Conservation (phyloP, 2,113 vertebrate species). For the Gasterosteus aculeatus region DNA sequence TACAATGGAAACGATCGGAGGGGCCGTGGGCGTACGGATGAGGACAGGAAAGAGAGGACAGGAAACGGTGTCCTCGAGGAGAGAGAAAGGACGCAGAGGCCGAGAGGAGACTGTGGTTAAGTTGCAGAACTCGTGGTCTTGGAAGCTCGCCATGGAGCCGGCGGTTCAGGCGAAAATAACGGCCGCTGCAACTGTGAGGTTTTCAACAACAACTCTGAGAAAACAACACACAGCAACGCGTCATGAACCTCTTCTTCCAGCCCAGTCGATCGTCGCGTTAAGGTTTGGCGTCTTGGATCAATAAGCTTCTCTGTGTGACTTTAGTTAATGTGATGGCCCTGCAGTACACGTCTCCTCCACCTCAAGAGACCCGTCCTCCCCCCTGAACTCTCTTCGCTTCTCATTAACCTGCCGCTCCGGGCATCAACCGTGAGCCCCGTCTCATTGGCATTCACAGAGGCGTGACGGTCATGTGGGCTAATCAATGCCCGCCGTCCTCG, state of each 20-base stretch:
- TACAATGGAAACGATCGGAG: conserved; percentile 69
- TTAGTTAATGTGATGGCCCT: conserved; percentile 50
- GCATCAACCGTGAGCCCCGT: conserved; percentile 6
- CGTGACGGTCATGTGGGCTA: conserved; percentile 69
- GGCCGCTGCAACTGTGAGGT: conserved; percentile 31
- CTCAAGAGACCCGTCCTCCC: conserved; percentile 22
- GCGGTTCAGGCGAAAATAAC: conserved; percentile 37
- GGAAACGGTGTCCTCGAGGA: conserved; percentile 71
- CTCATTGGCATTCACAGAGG: conserved; percentile 71
- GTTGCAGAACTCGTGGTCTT: conserved; percentile 55
- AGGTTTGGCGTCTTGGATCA: conserved; percentile 46
- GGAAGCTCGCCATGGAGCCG: conserved; percentile 63
- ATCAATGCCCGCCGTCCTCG: conserved; percentile 66
- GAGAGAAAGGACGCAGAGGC: conserved; percentile 55
- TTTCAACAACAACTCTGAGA: conserved; percentile 46
- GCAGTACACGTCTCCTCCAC: conserved; percentile 56
- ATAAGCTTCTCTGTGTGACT: conserved; percentile 53
- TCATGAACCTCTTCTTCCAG: conserved; percentile 26
- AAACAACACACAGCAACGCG: not conserved
- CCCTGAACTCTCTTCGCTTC: conserved; percentile 22
- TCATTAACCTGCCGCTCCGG: conserved; percentile 44
- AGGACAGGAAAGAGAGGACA: conserved; percentile 71
- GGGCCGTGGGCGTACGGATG: conserved; percentile 38
- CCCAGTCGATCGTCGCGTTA: conserved; percentile 37
- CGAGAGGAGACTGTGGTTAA: conserved; percentile 60